Evolutionary conservation across 2,113 vertebrate genomes (phyloP), one percentile per base, ranked within the genome.

Genomic region (Microtus pennsylvanicus): DNA sequence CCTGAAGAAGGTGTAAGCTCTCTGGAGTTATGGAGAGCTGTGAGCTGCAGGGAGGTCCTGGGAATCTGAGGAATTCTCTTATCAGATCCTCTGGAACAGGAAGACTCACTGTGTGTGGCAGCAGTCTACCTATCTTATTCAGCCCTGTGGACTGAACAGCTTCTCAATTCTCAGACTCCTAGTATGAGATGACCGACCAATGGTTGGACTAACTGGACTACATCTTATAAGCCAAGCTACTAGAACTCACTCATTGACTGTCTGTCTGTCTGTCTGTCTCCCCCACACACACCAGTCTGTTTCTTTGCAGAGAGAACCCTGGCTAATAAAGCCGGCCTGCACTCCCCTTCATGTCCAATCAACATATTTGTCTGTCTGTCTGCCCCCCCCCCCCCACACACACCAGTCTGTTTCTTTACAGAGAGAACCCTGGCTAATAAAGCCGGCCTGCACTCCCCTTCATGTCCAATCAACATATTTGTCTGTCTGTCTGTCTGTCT

Each of bases 311-410:
- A 55, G 8, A 21, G 77, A 80, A 52, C 0, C 50, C 33, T 12
- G 50, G 50, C 19, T 80, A 55, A 35, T 11, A 16, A 33, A 22
- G 50, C 63, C 33, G 45, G 22, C 80, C n/a, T 86, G 42, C 17
- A 55, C 26, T 65, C 70, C 50, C 72, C 72, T 24, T 92, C 26
- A 4, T 35, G 33, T 75, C 87, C 65, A 61, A 14, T 72, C 70
- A 33, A 26, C 22, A 35, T 5, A n/a, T n/a, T n/a, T n/a, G n/a
- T 0, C 52, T 55, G 55, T 52, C 52, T 52, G 52, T 52, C 52
- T 52, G 50, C 11, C 45, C 1, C 10, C 26, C 4, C 2, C 0
- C 52, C 0, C 52, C 0, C 52, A 14, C 52, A 14, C 52, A 55
- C 52, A 55, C 52, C 65, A 52, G 47, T 58, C 8, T 52, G 42